These are phyloP conservation scores for Clepsis dumicolana DNA, from an alignment of 2,888 invertebrate genomes.

Conservation along the genomic window DNA sequence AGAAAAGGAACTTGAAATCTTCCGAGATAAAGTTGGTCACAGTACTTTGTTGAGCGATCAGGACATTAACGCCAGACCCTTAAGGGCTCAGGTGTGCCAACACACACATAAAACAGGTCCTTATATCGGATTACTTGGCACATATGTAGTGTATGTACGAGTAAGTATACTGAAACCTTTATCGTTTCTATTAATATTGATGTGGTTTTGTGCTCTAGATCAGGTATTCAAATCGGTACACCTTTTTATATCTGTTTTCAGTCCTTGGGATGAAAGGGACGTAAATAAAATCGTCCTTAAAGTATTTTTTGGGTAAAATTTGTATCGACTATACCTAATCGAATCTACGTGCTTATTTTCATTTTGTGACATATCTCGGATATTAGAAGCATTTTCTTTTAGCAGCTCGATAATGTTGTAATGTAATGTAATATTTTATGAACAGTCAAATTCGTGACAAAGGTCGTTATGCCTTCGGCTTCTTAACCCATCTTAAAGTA, in stretches of 20 bases:
- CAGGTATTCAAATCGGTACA: constrained; percentile 10
- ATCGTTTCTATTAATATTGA: constrained; percentile 31
- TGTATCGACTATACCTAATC: no score
- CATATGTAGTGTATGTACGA: constrained; percentile 5
- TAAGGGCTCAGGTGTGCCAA: constrained; percentile 40
- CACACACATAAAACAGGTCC: constrained; percentile 30
- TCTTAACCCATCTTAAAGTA: no score
- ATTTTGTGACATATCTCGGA: no score
- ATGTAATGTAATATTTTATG: no score
- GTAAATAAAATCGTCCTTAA: background rate
- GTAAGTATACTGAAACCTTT: constrained; percentile 8
- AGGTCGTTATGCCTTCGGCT: no score
- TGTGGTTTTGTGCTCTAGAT: constrained; percentile 10
- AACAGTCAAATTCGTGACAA: no score
- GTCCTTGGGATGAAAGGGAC: background rate
- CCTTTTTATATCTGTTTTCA: background rate
- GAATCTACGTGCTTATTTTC: no score
- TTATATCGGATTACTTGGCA: constrained; percentile 24
- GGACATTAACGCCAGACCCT: constrained; percentile 14
- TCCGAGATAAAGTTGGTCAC: constrained; percentile 26
- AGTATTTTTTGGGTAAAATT: background rate
- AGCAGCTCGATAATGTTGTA: no score
- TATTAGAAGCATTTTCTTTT: no score
- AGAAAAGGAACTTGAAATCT: constrained; percentile 29
- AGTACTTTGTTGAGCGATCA: constrained; percentile 27